Base-by-base conservation (phyloP, 2,888 invertebrate genomes). In the Brachylomia viminalis region DNA sequence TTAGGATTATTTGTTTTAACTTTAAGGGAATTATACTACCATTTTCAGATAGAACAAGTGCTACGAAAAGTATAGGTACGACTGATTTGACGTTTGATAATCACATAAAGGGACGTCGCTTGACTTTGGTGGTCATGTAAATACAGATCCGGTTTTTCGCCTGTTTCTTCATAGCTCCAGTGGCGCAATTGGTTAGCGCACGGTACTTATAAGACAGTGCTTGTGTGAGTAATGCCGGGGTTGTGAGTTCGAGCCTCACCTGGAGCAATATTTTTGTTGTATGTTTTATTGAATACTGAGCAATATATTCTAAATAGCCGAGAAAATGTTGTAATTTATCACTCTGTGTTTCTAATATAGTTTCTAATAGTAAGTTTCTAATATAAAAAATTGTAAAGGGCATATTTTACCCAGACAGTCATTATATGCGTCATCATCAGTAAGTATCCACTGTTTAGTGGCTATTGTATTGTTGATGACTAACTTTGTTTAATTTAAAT, bases 171-270 rank as follows among this genome's bases (percentile, higher is more conserved):
- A 92, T 90, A 97, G 98, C 98, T 98, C 99, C 98, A 98, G 99
- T 99, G 99, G 99, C 99, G 99, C 99, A 99, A 99, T 99, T 98
- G 99, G 99, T 99, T 99, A 99, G 99, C 99, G 99, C 99, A 99
- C 99, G 99, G 99, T 99, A 99, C 99, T 99, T 99, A 99, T 99
- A 98, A 98, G 98, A 98, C 99, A 99, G 99, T 99, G 97, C 97
- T 78, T 74, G 98, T 95, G 95, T 98, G 98, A 99, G 99, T 98
- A 93, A 99, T 99, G 99, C 99, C 99, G 99, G 98, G 99, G 99
- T 99, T 99, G 99, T 98, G 99, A 99, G 99, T 99, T 99, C 99
- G 99, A 99, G 98, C 99, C 99, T 99, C 99, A 99, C 98, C 98
- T 98, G 98, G 99, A 98, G 98, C 98, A 99, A 94, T 95, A 95